Evolutionary conservation across 2,888 invertebrate species (phyloP).

Genomic region (Eremobia ochroleuca): DNA sequence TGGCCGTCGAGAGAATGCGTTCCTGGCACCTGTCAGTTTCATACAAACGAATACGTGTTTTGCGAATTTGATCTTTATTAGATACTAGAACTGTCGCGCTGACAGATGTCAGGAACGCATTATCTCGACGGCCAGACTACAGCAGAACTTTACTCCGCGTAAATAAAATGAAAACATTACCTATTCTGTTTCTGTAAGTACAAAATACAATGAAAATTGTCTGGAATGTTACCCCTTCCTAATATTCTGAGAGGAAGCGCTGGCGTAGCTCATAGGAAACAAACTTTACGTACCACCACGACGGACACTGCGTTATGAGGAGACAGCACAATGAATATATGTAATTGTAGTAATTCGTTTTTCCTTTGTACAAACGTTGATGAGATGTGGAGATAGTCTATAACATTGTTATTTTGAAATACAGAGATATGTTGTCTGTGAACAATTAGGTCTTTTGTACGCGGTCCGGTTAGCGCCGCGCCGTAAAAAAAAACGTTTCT

Average conservation of each 20-base stretch:
- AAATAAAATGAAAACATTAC: neutral
- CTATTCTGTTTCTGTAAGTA: neutral
- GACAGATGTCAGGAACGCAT: no score
- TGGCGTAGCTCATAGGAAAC: neutral
- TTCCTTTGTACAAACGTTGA: constrained; percentile 23
- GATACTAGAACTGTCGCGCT: no score
- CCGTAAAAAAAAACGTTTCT: no score
- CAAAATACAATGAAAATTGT: constrained; percentile 4
- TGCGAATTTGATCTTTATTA: no score
- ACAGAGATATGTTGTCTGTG: neutral
- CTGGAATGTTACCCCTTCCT: constrained; percentile 24
- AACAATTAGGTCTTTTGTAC: neutral
- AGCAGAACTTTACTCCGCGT: neutral
- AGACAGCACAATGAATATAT: constrained; percentile 15
- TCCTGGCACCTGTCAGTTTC: no score
- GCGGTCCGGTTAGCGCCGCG: no score
- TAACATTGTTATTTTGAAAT: neutral
- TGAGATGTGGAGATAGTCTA: neutral
- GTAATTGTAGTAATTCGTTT: constrained; percentile 20
- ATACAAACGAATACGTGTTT: no score
- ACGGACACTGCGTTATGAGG: constrained; percentile 2
- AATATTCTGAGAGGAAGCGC: constrained; percentile 23
- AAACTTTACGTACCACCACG: constrained; percentile 22
- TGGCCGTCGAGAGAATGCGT: no score
- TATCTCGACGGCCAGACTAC: no score